Base-by-base conservation (phyloP, 2,888 invertebrate species). In the Lepas anatifera region DNA sequence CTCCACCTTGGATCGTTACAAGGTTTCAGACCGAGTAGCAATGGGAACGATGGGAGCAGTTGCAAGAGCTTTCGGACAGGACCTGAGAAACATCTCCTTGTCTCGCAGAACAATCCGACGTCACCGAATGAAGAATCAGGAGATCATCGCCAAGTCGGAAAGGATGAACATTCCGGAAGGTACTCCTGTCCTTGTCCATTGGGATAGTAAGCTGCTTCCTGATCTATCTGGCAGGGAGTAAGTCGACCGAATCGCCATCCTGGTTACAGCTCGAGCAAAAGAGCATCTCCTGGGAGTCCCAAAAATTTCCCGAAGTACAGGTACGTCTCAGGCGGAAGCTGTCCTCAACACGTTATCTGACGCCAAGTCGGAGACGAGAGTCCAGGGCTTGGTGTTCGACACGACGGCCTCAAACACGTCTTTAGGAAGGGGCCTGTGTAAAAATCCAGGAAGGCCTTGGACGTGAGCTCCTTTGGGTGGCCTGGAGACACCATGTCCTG, bases 401-500 rank as follows among this genome's bases (percentile, higher is more conserved):
- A 7, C 13, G 39, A 39, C 39, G 39, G 8, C 39, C 7, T 13
- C 39, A 10, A 22, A 32, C 18, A 4, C 7, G 32, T 39, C 4
- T 70, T n/a, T 29, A 68, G 6, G 18, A 22, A 37, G 68, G 70
- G 32, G 68, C 70, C 32, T 50, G 68, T 29, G 35, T 32, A 25
- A 6, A 58, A 22, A 52, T 68, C 1, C 6, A 70, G 64, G 22
- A 27, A 32, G 52, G 8, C 29, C 35, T 70, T n/a, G 58, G 43
- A 18, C 39, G 58, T 13, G 43, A 39, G 43, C 29, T 52, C 41
- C 58, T 70, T 7, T 70, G 70, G 63, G 25, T 43, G 43, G 68
- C 46, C 32, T 70, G 43, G 39, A 35, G 48, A 25, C 70, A 39
- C n/a, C 70, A 70, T 11, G 50, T 50, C 10, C 35, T 69, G 69